Percentiles rank a stretch among this genome's conserved stretches.
Evolutionary conservation across 2,888 invertebrate genomes (phyloP).

Genomic region (Neuroscelio doddi): DNA sequence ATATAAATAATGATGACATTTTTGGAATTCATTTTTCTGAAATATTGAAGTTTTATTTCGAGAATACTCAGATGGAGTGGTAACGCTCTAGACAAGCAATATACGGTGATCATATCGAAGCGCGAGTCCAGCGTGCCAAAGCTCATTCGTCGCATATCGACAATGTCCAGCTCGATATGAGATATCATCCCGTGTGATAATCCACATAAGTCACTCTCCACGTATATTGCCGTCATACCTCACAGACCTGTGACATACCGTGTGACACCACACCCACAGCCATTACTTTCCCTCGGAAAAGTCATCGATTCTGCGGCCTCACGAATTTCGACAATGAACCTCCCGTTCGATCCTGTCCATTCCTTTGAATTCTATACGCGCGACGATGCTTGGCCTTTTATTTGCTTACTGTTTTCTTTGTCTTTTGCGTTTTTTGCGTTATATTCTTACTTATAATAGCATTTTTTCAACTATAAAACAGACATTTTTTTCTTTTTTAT

Average conservation of each 20-base stretch:
- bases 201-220: constrained; percentile 64
- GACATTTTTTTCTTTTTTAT: background rate
- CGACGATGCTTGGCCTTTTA: constrained; percentile 15
- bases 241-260: constrained; percentile 64
- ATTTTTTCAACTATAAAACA: background rate
- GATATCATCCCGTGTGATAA: constrained; percentile 67
- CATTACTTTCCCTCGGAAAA: constrained; percentile 45
- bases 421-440: background rate
- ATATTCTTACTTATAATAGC: background rate
- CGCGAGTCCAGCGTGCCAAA: constrained; percentile 63
- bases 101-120: constrained; percentile 61
- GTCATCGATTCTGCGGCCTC: constrained; percentile 36
- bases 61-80: constrained; percentile 61
- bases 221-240: constrained; percentile 68
- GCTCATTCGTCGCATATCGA: constrained; percentile 71
- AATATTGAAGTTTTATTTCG: too few relatives aligned
- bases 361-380: constrained; percentile 25
- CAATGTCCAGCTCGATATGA: constrained; percentile 69
- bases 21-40: constrained; percentile 21
- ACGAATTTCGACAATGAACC: constrained; percentile 45
- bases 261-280: constrained; percentile 54
- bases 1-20: constrained; percentile 18
- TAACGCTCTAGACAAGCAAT: constrained; percentile 59
- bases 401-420: constrained; percentile 25
- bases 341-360: constrained; percentile 15